Percentiles rank a stretch among this genome's conserved stretches.
Evolutionary conservation across 2,888 invertebrate genomes (phyloP).

Genomic region (Acanthopleura granulata): DNA sequence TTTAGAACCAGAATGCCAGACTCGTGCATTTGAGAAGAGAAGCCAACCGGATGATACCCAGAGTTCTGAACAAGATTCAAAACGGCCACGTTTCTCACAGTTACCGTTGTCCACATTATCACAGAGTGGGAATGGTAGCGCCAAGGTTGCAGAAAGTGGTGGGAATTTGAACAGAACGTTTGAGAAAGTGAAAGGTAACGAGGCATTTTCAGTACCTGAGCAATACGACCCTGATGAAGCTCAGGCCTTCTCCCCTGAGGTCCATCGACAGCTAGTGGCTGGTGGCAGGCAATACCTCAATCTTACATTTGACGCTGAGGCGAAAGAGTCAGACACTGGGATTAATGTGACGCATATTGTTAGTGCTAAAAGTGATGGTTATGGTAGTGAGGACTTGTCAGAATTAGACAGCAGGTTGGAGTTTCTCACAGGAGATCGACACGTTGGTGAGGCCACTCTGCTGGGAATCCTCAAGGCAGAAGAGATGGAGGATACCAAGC

Average conservation of each 20-base stretch:
- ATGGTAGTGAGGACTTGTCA: background rate
- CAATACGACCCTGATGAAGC: constrained; percentile 7
- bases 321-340: background rate
- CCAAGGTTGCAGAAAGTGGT: too few species aligned
- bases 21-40: background rate
- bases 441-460: background rate
- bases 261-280: constrained; percentile 43
- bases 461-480: constrained; percentile 20
- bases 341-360: background rate
- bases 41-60: background rate
- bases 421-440: constrained; percentile 9
- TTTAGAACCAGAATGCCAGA: background rate
- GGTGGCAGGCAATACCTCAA: constrained; percentile 48
- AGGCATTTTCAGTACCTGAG: background rate
- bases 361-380: constrained; percentile 13
- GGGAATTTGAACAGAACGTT: background rate
- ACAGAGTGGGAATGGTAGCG: background rate
- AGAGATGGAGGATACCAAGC: constrained; percentile 30
- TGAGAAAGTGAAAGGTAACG: background rate
- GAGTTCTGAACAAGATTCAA: background rate
- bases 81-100: background rate
- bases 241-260: constrained; percentile 33
- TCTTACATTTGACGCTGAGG: constrained; percentile 47
- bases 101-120: background rate
- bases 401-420: constrained; percentile 9